Conservation (phyloP, 2,113 vertebrate species). For the Rutilus rutilus region DNA sequence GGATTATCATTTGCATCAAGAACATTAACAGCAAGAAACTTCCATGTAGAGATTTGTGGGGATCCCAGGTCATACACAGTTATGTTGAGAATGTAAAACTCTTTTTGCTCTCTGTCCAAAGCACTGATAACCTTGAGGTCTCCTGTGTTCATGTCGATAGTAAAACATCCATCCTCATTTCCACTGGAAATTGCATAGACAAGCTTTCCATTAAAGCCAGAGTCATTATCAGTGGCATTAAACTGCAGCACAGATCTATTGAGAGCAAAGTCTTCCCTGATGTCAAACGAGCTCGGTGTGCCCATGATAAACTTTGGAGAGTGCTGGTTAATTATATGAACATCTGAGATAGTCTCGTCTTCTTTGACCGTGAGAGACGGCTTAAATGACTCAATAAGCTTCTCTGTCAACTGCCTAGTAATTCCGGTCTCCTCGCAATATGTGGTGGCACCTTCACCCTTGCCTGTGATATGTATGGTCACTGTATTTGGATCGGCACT, state of each 20-base stretch:
- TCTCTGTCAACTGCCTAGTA: conserved; percentile 83
- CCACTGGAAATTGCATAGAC: conserved; percentile 89
- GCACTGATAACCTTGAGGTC: conserved; percentile 81
- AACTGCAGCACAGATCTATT: conserved; percentile 82
- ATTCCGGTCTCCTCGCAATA: conserved; percentile 89
- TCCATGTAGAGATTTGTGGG: conserved; percentile 90
- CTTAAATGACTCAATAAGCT: conserved; percentile 86
- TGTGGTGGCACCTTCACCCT: conserved; percentile 72
- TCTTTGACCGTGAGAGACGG: conserved; percentile 77
- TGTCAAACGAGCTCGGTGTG: conserved; percentile 85
- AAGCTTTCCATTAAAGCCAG: conserved; percentile 87
- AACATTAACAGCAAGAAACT: conserved; percentile 87
- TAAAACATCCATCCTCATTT: conserved; percentile 90
- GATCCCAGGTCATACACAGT: conserved; percentile 90
- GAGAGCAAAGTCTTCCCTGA: conserved; percentile 80
- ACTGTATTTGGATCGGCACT: conserved; percentile 81
- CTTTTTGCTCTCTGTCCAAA: conserved; percentile 87
- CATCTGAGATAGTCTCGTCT: conserved; percentile 83
- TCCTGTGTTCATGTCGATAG: conserved; percentile 86
- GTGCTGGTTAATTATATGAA: conserved; percentile 86
- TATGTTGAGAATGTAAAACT: conserved; percentile 91
- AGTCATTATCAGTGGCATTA: conserved; percentile 83
- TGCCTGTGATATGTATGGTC: conserved; percentile 81
- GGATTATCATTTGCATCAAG: conserved; percentile 91
- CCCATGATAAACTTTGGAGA: conserved; percentile 83